Conservation (phyloP, 1,140 invertebrate genomes). For the Meloidogyne exigua region DNA sequence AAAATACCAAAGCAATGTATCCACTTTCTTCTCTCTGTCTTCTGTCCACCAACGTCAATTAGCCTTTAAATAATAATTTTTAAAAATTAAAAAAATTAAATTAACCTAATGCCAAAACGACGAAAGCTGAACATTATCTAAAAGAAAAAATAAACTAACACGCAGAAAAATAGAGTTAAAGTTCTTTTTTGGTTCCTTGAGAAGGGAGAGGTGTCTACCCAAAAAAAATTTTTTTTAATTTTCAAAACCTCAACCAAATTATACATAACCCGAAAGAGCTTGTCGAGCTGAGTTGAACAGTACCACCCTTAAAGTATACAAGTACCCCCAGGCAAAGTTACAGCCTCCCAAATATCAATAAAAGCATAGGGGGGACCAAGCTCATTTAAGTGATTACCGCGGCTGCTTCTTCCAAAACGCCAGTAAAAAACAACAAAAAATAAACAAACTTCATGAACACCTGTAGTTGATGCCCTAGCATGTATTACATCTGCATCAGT, state of each 20-base stretch:
- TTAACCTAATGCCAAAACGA: slow-evolving; percentile 43
- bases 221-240: no score
- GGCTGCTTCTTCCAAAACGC: no score
- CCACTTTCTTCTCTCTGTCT: slow-evolving; percentile 51
- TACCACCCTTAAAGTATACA: no score
- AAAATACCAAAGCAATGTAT: slow-evolving; percentile 44
- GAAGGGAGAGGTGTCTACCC: no score
- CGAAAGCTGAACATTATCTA: slow-evolving; percentile 34
- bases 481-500: slow-evolving; percentile 44
- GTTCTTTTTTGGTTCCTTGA: no score
- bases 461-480: slow-evolving; percentile 51
- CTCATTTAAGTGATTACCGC: no score
- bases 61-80: slow-evolving; percentile 34
- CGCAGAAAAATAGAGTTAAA: not conserved
- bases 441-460: slow-evolving; percentile 40
- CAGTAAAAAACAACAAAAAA: not conserved
- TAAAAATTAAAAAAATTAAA: slow-evolving; percentile 15
- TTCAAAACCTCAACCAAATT: no score
- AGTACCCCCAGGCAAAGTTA: no score
- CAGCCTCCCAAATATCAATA: no score
- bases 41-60: slow-evolving; percentile 50
- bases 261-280: no score
- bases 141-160: not conserved
- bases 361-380: no score
- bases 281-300: no score